These are phyloP conservation scores for Pocillopora grandis DNA, from an alignment of 92 coral and sea anemone species.

Conservation along the genomic window DNA sequence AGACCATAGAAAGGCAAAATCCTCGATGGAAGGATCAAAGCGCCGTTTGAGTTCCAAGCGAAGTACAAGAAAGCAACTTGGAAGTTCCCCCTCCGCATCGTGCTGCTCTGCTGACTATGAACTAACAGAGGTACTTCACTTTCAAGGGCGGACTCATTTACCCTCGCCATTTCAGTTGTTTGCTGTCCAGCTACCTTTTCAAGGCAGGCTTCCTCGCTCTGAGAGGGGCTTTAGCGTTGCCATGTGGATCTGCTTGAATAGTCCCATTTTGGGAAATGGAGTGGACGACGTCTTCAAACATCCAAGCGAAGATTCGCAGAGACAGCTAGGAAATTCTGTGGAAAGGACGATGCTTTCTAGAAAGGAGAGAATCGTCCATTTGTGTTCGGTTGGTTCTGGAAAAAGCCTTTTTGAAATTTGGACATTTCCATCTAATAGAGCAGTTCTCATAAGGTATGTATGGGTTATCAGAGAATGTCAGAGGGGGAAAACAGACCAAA, in stretches of 20 bases:
- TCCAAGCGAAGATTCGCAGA: slow-evolving; percentile 23
- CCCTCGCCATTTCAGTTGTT: slow-evolving; percentile 71
- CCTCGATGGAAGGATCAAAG: slow-evolving; percentile 18
- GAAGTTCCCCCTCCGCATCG: not conserved
- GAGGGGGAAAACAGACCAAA: too few species aligned
- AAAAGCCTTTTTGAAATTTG: slow-evolving; percentile 86
- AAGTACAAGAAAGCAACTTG: not conserved
- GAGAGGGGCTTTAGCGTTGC: slow-evolving; percentile 79
- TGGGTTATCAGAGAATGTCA: too few species aligned
- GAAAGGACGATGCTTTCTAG: not conserved
- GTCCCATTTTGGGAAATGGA: slow-evolving; percentile 29
- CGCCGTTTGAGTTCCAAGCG: slow-evolving; percentile 31
- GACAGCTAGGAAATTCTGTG: slow-evolving; percentile 20
- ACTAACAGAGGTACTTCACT: slow-evolving; percentile 1
- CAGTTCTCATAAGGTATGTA: slow-evolving; percentile 39
- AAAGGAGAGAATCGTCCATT: slow-evolving; percentile 61
- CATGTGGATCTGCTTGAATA: slow-evolving; percentile 77
- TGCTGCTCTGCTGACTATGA: slow-evolving; percentile 23
- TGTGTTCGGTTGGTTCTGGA: slow-evolving; percentile 84
- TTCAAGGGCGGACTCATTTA: slow-evolving; percentile 35
- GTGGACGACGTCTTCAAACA: slow-evolving; percentile 7
- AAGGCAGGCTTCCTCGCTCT: slow-evolving; percentile 73
- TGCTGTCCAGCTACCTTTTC: slow-evolving; percentile 76
- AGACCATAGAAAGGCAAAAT: slow-evolving; percentile 5
- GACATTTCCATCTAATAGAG: slow-evolving; percentile 57